Base-by-base conservation (phyloP, 2,888 invertebrate genomes). In the Chloromyia formosa region DNA sequence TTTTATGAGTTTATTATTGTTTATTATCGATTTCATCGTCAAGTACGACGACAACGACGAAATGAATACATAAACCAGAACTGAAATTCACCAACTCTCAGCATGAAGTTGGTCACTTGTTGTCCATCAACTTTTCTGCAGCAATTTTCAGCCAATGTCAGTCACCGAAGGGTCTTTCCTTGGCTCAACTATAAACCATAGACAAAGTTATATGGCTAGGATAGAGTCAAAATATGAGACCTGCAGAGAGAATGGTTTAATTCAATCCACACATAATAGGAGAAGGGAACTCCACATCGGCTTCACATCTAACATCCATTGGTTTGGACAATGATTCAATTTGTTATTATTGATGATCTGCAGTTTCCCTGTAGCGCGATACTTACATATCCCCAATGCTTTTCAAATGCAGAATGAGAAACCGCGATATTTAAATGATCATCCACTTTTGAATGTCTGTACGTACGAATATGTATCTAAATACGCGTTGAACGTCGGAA, bases 1-100 rank as follows among this genome's bases (percentile, higher is more conserved):
- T 77, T 72, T 77, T 77, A 77, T 77, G 54, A 56, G 53, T 69
- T 23, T 54, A 56, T 56, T 73, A 77, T 77, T 62, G 73, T 73
- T 75, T 75, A 75, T 75, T 75, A 75, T 56, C 66, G 72, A 74
- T 74, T 72, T 62, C 71, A 71, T n/a, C n/a, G n/a, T n/a, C n/a
- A 53, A 75, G 74, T 69, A 73, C 62, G 69, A 73, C 68, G 45
- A 69, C 61, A 74, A 76, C 42, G 35, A 60, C 58, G 42, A 16
- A 72, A 60, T 72, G 75, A 74, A 77, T 75, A 75, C 73, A 77
- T 54, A 54, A 69, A 69, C 42, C 42, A 64, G 45, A 42, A 9
- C 64, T 18, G 20, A 64, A 5, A 64, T 16, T 61, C 20, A 35
- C 35, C 61, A 16, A 16, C 40, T n/a, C 40, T 18, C 42, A 45